These are phyloP conservation scores for Tachysurus vachellii DNA, from an alignment of 2,113 vertebrate species.

Conservation along the genomic window DNA sequence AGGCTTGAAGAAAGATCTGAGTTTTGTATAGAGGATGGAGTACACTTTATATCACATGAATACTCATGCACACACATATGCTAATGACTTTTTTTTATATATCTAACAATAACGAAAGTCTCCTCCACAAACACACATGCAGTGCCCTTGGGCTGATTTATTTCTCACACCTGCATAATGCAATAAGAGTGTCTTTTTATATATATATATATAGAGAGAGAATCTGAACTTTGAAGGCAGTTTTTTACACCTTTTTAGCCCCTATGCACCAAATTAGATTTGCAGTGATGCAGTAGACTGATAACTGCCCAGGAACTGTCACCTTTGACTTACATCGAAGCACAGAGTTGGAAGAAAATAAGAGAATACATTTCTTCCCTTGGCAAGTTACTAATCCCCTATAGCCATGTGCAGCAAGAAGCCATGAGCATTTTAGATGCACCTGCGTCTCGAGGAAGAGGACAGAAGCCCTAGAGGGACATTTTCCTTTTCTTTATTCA, in stretches of 20 bases:
- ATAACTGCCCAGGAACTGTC: not conserved
- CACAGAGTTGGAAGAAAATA: conserved; percentile 12
- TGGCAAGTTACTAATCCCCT: conserved; percentile 23
- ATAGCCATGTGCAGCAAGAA: conserved; percentile 35
- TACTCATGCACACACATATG: not conserved
- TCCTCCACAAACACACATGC: conserved; percentile 17
- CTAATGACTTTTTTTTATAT: not conserved
- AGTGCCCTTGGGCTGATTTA: conserved; percentile 1
- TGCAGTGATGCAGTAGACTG: not conserved
- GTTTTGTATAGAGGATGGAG: not conserved
- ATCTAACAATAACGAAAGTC: not conserved
- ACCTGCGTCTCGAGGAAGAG: conserved; percentile 21
- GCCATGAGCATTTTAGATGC: conserved; percentile 22
- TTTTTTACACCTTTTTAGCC: not conserved
- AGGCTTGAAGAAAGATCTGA: not conserved
- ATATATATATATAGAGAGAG: no score
- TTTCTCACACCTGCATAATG: conserved; percentile 27
- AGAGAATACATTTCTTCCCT: not conserved
- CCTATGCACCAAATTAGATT: not conserved
- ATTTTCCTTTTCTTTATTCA: not conserved
- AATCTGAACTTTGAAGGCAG: conserved; percentile 24
- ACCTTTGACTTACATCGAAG: conserved; percentile 10
- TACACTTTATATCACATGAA: not conserved
- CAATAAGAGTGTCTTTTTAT: not conserved
- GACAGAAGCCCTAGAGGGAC: conserved; percentile 47